Base-by-base conservation (phyloP, 2,113 vertebrate genomes). In the Menura novaehollandiae region DNA sequence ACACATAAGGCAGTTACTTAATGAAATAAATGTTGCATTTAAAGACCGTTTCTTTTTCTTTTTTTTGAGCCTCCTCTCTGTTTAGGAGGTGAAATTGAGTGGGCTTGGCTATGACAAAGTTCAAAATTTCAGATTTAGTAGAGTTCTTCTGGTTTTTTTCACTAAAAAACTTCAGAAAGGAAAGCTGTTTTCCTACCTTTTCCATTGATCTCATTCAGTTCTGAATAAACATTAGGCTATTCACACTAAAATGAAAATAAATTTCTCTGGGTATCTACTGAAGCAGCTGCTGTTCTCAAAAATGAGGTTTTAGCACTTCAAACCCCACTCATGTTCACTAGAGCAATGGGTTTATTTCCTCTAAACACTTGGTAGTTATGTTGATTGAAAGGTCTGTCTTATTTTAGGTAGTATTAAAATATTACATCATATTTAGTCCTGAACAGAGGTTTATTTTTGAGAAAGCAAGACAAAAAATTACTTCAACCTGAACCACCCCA, bases 71-170 rank as follows among this genome's bases (percentile, higher is more conserved):
- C 18, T 74, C 20, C 10, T 74, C 32, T 93, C 49, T 37, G 55
- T 37, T 85, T 43, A 49, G 33, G 4, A 85, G 15, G 30, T 51
- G 18, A 80, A 92, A 62, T 0, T 39, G 28, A 43, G 15, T 22
- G 11, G 53, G 22, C 15, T 53, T 62, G 27, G 37, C 73, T 71
- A 66, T 33, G n/a, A 7, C 2, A 0, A 11, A 37, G 39, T 77
- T 85, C 17, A 64, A 28, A 32, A 39, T 26, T 85, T 52, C 53
- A 60, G 21, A 68, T 28, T 71, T 58, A 74, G 14, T 60, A 47
- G 14, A 76, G 32, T 30, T 75, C 43, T 55, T 18, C 0, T 0
- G 2, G 0, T 4, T 9, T 62, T 66, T 85, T 46, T 15, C 49
- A 59, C 24, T 59, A 56, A 39, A 64, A 69, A n/a, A 27, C 13